Base-by-base conservation (phyloP, 2,113 vertebrate species). In the Odontesthes bonariensis region DNA sequence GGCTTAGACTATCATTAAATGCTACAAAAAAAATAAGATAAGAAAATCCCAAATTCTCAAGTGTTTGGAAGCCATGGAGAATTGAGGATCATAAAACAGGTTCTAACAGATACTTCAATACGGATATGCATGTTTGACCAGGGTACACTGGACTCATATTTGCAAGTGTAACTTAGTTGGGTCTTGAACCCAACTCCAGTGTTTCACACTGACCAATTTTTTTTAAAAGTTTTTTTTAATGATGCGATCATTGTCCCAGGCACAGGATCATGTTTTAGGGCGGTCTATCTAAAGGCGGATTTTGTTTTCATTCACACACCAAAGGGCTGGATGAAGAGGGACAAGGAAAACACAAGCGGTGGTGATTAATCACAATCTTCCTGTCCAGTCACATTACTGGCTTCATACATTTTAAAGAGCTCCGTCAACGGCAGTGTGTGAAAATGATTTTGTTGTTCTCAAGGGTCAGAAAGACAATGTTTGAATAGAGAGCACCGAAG, bases 351-450 rank as follows among this genome's bases (percentile, higher is more conserved):
- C 20, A 42, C 20, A n/a, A 8, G 40, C 17, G 44, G 14, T 16
- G 49, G 23, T 60, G 65, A 77, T 70, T 70, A 77, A 67, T 70
- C 69, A 70, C 38, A 7, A 69, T 40, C 42, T 47, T 58, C 44
- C 1, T 20, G 16, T 20, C 35, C 1, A 40, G 52, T 59, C 79
- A 32, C 47, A 63, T 73, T 58, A 58, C 58, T 3, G 22, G 35
- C 64, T 60, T 79, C 75, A 62, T 61, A 53, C 54, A 80, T 80
- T 82, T 77, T 69, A 57, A 83, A 72, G 35, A 51, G 54, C 32
- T 51, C 57, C 35, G 42, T 57, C 55, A 40, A 65, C 27, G 27
- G 31, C 46, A 14, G 47, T 6, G n/a, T 46, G 54, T 6, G 55
- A 61, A 66, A 65, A 65, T 40, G 0, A 65, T 35, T 20, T 19